A percentile compares a stretch with the other conserved stretches of the same genome.
These are phyloP conservation scores for Clarias platycephalus DNA, from an alignment of 2,797 vertebrate species.

Conservation along the genomic window DNA sequence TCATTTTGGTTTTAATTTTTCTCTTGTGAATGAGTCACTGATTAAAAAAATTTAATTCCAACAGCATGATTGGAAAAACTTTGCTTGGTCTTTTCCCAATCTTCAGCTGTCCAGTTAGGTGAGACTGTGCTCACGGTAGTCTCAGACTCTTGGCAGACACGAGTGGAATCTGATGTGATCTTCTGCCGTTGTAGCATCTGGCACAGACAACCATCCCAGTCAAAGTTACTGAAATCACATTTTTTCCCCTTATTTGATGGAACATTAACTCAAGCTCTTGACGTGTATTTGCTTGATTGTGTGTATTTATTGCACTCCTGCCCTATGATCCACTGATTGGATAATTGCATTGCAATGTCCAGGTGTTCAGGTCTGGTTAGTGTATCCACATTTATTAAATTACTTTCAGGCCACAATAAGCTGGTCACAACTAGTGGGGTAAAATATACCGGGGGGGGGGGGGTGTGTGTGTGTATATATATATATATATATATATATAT, in stretches of 20 bases:
- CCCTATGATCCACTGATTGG: not conserved
- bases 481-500: no score
- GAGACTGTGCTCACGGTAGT: not conserved
- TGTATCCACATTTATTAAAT: not conserved
- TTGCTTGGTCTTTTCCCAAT: not conserved
- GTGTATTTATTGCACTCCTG: not conserved
- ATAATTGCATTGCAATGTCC: not conserved
- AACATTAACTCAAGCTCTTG: not conserved
- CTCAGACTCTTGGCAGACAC: not conserved
- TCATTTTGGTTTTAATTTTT: not conserved
- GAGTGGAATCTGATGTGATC: constrained; percentile 2
- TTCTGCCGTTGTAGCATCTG: not conserved
- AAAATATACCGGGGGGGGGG: not conserved
- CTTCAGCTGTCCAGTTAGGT: not conserved
- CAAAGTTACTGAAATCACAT: not conserved
- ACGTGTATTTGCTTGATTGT: not conserved
- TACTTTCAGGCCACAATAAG: not conserved
- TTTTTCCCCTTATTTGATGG: not conserved
- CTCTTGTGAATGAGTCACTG: constrained; percentile 5
- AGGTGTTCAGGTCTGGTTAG: not conserved
- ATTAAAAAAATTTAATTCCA: not conserved
- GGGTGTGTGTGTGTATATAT: no score
- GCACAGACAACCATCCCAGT: not conserved
- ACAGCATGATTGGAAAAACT: not conserved
- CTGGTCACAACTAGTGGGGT: no score